phyloP scores from a whole-genome alignment of 2,113 vertebrate species.

The Oncorhynchus clarkii region DNA sequence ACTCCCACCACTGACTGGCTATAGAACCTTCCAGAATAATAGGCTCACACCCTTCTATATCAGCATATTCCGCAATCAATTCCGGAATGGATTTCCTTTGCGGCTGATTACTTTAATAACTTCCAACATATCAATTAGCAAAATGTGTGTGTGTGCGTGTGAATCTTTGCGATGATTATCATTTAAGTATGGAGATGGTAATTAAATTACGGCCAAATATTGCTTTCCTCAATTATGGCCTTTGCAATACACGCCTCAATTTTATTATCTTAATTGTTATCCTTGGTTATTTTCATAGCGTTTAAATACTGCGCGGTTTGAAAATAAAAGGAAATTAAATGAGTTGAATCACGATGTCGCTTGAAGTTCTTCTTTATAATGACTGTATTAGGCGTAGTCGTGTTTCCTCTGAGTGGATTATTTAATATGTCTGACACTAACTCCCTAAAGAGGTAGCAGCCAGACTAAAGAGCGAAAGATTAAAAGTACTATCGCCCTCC shows the following conservation, averaged over 20 bases:
- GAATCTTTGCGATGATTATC: conserved; percentile 60
- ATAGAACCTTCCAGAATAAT: conserved; percentile 60
- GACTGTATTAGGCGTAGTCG: neutral
- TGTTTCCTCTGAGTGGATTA: neutral
- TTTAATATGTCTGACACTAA: neutral
- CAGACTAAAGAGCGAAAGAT: neutral
- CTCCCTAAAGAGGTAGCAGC: neutral
- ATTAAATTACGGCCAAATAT: conserved; percentile 57
- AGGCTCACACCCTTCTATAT: conserved; percentile 57
- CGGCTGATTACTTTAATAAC: conserved; percentile 70
- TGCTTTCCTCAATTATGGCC: conserved; percentile 42
- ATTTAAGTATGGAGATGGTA: conserved; percentile 54
- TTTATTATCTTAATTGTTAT: conserved; percentile 52
- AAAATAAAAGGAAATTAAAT: conserved; percentile 35
- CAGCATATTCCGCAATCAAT: conserved; percentile 72
- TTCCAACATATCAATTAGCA: conserved; percentile 65
- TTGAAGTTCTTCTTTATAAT: conserved; percentile 29
- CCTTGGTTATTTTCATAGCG: conserved; percentile 40
- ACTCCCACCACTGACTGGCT: conserved; percentile 61
- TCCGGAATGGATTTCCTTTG: conserved; percentile 62
- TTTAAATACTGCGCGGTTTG: conserved; percentile 17
- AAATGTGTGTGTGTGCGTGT: conserved; percentile 42
- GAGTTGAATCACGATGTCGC: conserved; percentile 26
- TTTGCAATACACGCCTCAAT: conserved; percentile 25
- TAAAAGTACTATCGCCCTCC: neutral